Percentiles rank a stretch among this genome's conserved stretches.
Conservation (phyloP, 1,140 invertebrate species). For the Hyles euphorbiae region DNA sequence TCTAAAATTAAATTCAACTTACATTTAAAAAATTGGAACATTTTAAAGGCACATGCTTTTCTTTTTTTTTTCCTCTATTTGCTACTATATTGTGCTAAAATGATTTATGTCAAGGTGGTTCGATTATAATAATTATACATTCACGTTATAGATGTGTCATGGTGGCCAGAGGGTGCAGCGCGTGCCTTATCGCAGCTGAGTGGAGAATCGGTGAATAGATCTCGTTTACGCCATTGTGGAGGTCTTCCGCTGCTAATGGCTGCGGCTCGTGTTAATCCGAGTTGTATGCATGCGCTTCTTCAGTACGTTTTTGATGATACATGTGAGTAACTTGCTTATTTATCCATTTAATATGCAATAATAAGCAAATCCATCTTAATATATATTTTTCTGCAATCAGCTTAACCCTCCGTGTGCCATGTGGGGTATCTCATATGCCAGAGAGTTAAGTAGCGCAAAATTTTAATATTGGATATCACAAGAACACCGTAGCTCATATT, state of each 20-base stretch:
- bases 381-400: no score
- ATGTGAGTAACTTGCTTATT: conserved; percentile 40
- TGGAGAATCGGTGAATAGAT: conserved; percentile 64
- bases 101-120: no score
- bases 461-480: no score
- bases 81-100: no score
- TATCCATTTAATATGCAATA: neutral
- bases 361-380: neutral
- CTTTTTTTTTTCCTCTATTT: no score
- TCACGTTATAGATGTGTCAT: conserved; percentile 36
- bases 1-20: no score
- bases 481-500: no score
- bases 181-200: conserved; percentile 59
- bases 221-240: conserved; percentile 53
- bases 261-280: conserved; percentile 40
- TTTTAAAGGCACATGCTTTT: no score
- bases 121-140: neutral
- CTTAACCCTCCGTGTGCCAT: no score
- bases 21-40: no score
- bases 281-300: conserved; percentile 55
- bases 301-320: conserved; percentile 68
- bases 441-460: no score
- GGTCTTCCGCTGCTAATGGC: conserved; percentile 55
- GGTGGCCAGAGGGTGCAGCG: conserved; percentile 58
- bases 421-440: no score